Base-by-base conservation (phyloP, 2,888 invertebrate species). In the Heteropelma amictum region DNA sequence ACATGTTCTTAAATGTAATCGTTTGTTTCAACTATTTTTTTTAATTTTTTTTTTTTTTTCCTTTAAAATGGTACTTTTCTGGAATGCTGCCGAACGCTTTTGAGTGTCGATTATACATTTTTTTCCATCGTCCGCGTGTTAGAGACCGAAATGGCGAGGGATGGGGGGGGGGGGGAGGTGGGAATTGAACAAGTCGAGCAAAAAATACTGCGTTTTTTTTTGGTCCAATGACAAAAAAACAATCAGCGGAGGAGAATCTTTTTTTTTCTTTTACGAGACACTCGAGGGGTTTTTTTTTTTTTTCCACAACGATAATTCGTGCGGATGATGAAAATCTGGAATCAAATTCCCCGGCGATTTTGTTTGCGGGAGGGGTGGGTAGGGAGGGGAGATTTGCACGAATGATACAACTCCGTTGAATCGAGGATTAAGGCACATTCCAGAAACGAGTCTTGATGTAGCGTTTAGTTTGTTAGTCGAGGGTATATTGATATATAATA, bases 371-470 rank as follows among this genome's bases (percentile, higher is more conserved):
- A 1, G 14, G 8, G 12, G n/a, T 4, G 12, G 21, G 12, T n/a
- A 19, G 35, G 49, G 35, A 14, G 19, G 17, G 12, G 10, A 1
- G n/a, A 17, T 3, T 6, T 26, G 6, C 14, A 60, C 6, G n/a
- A 45, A 47, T 5, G 23, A 12, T 19, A 14, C 38, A 23, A 26
- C 28, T 42, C 35, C 35, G 19, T 45, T 45, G 26, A 35, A 61
- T 61, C 47, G 47, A 61, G 47, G 14, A 51, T 38, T 28, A 14
- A 51, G 81, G 88, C 88, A 86, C 85, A 86, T 88, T 88, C 87
- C 87, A 87, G 88, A 68, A 63, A 83, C 82, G 80, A 84, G 85
- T 87, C 79, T 81, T 84, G 80, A 85, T 81, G 83, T 88, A 87
- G 85, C 77, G 76, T 82, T 63, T 87, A 88, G 83, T 75, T 84